Conservation (phyloP, 2,888 invertebrate genomes). For the Alloplasta piceator region DNA sequence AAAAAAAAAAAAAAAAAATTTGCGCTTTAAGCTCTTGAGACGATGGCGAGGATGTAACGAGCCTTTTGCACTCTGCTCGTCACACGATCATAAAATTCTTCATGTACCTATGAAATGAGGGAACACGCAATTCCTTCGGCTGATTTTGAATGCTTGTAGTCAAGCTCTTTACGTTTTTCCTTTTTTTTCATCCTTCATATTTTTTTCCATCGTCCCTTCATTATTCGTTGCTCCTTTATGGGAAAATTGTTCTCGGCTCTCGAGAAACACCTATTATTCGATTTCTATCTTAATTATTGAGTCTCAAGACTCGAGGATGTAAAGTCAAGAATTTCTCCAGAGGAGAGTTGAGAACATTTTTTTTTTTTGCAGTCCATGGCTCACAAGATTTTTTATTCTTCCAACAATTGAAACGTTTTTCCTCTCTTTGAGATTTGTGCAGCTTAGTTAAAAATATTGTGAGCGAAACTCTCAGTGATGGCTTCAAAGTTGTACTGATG, state of each 20-base stretch:
- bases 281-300: too few species aligned
- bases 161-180: constrained; percentile 1
- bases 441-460: neutral
- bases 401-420: constrained; percentile 18
- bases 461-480: too few species aligned
- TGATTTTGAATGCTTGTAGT: constrained; percentile 10
- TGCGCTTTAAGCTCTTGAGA: neutral
- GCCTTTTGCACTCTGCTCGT: neutral
- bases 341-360: neutral
- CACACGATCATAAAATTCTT: constrained; percentile 6
- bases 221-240: neutral
- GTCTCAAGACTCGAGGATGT: too few species aligned
- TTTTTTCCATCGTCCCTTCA: too few species aligned
- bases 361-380: neutral
- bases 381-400: constrained; percentile 12
- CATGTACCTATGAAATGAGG: constrained; percentile 5
- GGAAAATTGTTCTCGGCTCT: neutral
- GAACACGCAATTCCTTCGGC: neutral
- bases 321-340: too few species aligned
- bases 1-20: neutral
- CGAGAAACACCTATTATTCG: too few species aligned
- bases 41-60: constrained; percentile 3
- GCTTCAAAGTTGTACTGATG: constrained; percentile 20
- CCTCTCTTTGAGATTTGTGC: neutral
- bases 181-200: too few species aligned